phyloP scores from a whole-genome alignment of 2,797 vertebrate genomes.

The Protosalanx chinensis region DNA sequence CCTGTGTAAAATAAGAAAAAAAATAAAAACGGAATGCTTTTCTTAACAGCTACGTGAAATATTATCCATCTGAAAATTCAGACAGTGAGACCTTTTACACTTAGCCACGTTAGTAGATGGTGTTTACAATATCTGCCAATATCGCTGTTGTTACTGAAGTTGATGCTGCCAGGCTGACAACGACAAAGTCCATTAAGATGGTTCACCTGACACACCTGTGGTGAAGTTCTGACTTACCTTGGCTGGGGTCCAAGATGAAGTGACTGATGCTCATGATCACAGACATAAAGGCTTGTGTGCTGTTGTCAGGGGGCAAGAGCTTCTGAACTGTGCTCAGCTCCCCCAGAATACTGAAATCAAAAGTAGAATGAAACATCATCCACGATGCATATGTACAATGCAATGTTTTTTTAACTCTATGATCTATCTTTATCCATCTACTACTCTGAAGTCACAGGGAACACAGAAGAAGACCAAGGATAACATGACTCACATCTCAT shows the following conservation, averaged over 20 bases:
- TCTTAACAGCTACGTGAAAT: neutral
- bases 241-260: slow-evolving; percentile 51
- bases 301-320: slow-evolving; percentile 59
- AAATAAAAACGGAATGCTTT: neutral
- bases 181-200: slow-evolving; percentile 37
- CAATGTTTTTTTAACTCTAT: too few relatives aligned
- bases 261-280: slow-evolving; percentile 54
- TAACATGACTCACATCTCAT: slow-evolving; percentile 66
- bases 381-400: too few relatives aligned
- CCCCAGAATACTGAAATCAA: slow-evolving; percentile 62
- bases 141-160: slow-evolving; percentile 25
- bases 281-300: slow-evolving; percentile 54
- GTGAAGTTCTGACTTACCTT: slow-evolving; percentile 61
- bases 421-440: too few relatives aligned
- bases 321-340: slow-evolving; percentile 55
- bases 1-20: slow-evolving; percentile 52
- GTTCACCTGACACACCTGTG: slow-evolving; percentile 22
- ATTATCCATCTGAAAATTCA: neutral
- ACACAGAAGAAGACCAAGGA: neutral
- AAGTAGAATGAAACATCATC: slow-evolving; percentile 6
- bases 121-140: neutral
- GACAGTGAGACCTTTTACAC: neutral
- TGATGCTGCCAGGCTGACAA: slow-evolving; percentile 6
- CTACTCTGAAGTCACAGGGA: too few relatives aligned
- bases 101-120: neutral